These are phyloP conservation scores for Dicyrtomina minuta DNA, from an alignment of 2,888 invertebrate species.

Conservation along the genomic window DNA sequence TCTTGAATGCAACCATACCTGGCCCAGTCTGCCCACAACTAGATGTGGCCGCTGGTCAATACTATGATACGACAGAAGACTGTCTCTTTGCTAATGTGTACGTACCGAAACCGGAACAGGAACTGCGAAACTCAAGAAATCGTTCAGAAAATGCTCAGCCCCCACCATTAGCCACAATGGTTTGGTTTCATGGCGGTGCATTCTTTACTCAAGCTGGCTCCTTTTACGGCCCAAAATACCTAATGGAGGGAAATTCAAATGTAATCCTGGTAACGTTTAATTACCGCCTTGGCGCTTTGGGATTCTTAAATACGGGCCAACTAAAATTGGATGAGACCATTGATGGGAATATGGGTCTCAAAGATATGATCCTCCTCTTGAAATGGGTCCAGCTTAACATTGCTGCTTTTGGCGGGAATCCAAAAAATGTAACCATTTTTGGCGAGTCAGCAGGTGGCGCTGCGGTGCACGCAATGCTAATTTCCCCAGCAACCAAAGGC, in stretches of 20 bases:
- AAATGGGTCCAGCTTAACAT: background rate
- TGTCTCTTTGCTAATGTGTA: conserved; percentile 7
- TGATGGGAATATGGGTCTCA: background rate
- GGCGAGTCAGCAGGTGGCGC: background rate
- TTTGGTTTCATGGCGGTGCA: background rate
- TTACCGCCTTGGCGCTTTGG: background rate
- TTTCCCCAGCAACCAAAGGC: background rate
- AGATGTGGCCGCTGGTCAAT: background rate
- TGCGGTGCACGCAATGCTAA: background rate
- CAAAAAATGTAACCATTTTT: background rate
- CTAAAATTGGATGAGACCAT: background rate
- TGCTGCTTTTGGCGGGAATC: background rate
- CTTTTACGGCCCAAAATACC: background rate
- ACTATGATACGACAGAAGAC: background rate
- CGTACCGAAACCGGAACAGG: background rate
- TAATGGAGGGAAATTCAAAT: background rate
- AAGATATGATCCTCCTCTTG: background rate
- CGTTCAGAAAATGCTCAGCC: background rate
- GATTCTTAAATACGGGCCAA: background rate
- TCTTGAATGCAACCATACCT: background rate
- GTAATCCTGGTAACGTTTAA: background rate
- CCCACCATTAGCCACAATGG: background rate
- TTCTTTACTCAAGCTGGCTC: background rate
- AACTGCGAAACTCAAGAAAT: background rate
- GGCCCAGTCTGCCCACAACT: conserved; percentile 4